These are phyloP conservation scores for Idaea aversata DNA, from an alignment of 2,888 invertebrate genomes.

Conservation along the genomic window DNA sequence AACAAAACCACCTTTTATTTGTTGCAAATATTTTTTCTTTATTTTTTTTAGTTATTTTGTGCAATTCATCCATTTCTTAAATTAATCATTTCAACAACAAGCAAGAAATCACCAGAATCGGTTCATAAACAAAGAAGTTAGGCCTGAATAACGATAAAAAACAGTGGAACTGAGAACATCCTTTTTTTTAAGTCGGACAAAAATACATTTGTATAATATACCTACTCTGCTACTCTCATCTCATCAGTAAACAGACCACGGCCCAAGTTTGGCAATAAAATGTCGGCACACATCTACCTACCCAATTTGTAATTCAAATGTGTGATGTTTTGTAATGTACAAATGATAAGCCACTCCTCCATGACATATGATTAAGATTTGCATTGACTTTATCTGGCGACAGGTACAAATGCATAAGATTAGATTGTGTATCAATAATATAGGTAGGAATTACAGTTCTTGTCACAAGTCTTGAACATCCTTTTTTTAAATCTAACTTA, in stretches of 20 bases:
- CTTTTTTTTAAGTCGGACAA: neutral
- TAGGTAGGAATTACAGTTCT: neutral
- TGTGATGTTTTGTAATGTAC: neutral
- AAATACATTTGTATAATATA: neutral
- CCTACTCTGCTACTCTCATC: neutral
- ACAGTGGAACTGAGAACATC: neutral
- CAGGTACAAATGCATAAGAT: neutral
- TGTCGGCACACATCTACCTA: neutral
- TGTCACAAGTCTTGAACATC: neutral
- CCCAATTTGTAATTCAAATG: neutral
- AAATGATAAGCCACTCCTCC: conserved; percentile 1
- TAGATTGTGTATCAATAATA: conserved; percentile 3
- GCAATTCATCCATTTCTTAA: too few relatives aligned
- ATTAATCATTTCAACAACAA: too few relatives aligned
- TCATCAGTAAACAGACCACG: neutral
- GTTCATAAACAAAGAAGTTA: too few relatives aligned
- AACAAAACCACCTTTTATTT: too few relatives aligned
- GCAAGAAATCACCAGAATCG: too few relatives aligned
- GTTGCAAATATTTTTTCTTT: too few relatives aligned
- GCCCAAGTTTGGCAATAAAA: neutral
- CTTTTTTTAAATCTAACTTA: too few relatives aligned
- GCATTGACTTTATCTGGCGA: neutral
- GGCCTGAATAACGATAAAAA: too few relatives aligned
- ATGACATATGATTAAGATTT: neutral
- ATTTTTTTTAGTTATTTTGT: too few relatives aligned